Evolutionary conservation across 2,888 invertebrate genomes (phyloP).

Genomic region (Macrosiphum euphorbiae): DNA sequence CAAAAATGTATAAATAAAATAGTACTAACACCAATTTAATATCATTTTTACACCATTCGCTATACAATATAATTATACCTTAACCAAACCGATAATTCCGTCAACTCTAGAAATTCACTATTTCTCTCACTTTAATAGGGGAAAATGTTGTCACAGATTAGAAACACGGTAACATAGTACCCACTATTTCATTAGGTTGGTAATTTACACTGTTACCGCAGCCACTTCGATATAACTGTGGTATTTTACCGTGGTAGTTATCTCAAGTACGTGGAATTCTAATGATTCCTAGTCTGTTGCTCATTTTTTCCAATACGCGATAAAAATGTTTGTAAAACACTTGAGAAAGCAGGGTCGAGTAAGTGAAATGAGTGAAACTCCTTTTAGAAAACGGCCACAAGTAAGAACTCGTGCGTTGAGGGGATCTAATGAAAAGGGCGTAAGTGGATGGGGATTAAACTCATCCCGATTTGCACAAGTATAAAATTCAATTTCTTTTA

Average conservation of each 20-base stretch:
- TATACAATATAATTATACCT: too few species aligned
- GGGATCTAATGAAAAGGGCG: neutral
- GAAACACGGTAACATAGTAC: neutral
- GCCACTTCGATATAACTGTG: neutral
- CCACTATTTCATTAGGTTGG: neutral
- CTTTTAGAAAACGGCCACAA: neutral
- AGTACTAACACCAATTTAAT: too few species aligned
- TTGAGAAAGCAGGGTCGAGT: neutral
- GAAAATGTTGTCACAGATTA: neutral
- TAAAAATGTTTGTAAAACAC: neutral
- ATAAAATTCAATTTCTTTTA: constrained; percentile 17
- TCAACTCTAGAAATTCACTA: too few species aligned
- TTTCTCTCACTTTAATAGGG: neutral
- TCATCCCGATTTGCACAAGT: neutral
- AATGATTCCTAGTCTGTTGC: neutral
- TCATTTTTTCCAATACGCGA: neutral
- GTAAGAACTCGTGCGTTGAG: neutral
- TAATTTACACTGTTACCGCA: neutral
- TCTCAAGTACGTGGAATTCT: neutral
- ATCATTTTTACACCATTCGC: too few species aligned
- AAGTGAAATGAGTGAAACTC: neutral
- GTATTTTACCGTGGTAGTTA: neutral
- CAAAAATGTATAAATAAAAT: too few species aligned
- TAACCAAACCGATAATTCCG: too few species aligned
- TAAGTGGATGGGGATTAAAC: neutral